Percentiles rank a stretch among this genome's conserved stretches.
These are phyloP conservation scores for Spheniscus humboldti DNA, from an alignment of 2,797 vertebrate genomes.

Conservation along the genomic window DNA sequence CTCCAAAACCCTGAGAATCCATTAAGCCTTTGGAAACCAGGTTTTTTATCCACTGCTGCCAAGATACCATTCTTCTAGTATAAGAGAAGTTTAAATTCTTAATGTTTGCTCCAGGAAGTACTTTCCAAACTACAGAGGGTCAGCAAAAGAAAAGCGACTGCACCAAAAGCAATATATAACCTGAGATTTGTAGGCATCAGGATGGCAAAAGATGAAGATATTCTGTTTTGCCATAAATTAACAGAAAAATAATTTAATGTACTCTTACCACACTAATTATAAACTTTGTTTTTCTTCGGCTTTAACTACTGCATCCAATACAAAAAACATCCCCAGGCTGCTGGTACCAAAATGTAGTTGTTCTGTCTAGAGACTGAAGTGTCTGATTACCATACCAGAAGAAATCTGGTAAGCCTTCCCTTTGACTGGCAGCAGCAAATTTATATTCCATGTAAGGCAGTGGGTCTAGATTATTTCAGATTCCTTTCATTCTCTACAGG, in stretches of 20 bases:
- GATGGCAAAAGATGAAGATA: neutral
- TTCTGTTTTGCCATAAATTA: neutral
- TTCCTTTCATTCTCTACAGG: conserved; percentile 1
- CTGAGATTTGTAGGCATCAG: neutral
- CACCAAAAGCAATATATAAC: neutral
- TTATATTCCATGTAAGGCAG: neutral
- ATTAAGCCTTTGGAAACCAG: neutral
- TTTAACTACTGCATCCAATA: neutral
- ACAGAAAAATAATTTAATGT: neutral
- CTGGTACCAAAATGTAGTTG: neutral
- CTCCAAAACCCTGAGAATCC: neutral
- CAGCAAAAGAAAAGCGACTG: neutral
- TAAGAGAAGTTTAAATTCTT: neutral
- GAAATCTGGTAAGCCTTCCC: neutral
- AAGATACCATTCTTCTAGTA: neutral
- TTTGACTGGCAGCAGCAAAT: neutral
- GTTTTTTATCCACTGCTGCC: neutral
- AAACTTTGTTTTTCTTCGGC: neutral
- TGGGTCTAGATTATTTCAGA: neutral
- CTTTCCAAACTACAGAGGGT: neutral
- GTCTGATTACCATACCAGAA: neutral
- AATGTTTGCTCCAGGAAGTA: neutral
- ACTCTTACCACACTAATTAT: neutral
- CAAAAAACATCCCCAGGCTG: neutral
- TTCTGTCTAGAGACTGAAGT: neutral